Conservation (phyloP, 2,113 vertebrate species). For the Mirza zaza region DNA sequence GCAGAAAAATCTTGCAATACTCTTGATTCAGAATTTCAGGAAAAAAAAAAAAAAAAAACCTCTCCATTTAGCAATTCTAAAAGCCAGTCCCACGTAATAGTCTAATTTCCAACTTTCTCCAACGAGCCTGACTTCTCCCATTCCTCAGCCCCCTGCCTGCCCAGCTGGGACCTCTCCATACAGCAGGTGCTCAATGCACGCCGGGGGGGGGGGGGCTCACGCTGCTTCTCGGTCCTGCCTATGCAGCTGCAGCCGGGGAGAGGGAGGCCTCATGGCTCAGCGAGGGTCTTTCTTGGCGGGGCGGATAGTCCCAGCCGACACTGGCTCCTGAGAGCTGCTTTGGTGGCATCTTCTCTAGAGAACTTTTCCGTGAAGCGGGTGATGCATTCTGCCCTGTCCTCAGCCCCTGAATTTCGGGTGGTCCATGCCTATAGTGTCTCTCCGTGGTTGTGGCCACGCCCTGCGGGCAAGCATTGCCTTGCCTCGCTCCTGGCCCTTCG, state of each 20-base stretch:
- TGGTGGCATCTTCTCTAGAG: neutral
- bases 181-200: too few species aligned
- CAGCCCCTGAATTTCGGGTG: neutral
- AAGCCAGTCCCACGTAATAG: neutral
- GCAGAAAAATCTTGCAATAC: neutral
- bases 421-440: neutral
- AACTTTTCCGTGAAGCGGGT: fast-evolving
- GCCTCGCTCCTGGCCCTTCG: too few species aligned
- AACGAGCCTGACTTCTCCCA: neutral
- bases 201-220: too few species aligned
- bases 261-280: neutral
- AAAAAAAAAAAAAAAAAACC: too few species aligned
- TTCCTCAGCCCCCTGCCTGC: too few species aligned
- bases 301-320: neutral
- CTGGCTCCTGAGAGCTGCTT: neutral
- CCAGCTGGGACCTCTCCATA: fast-evolving
- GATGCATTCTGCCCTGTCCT: neutral
- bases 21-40: neutral
- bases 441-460: too few species aligned
- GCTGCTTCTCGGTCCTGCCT: neutral
- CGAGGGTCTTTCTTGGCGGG: neutral
- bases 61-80: neutral
- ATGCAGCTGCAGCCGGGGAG: too few species aligned
- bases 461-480: too few species aligned
- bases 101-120: neutral